phyloP scores from a whole-genome alignment of 2,888 invertebrate species.

The Drosophila fulvimacula region DNA sequence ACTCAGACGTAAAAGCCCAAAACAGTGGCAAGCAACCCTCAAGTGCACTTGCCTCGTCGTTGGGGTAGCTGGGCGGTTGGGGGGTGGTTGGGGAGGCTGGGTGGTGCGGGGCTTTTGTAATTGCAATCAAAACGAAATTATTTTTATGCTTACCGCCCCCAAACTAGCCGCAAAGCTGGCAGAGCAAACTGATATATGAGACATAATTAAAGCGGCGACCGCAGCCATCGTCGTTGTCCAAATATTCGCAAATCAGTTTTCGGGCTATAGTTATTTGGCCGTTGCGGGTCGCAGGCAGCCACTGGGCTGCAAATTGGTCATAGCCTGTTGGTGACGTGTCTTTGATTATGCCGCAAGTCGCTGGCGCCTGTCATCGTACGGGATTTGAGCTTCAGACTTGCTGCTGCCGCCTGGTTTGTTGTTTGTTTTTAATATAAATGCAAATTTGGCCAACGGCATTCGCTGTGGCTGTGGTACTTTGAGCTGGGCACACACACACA shows the following conservation, averaged over 20 bases:
- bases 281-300: conserved; percentile 3
- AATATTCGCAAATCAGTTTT: conserved; percentile 70
- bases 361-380: conserved; percentile 68
- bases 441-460: conserved; percentile 75
- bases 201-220: conserved; percentile 83
- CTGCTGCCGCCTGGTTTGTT: conserved; percentile 54
- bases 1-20: conserved; percentile 44
- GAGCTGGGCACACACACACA: conserved; percentile 13
- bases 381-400: conserved; percentile 30
- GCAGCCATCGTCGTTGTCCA: conserved; percentile 42
- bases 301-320: conserved; percentile 68
- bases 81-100: conserved; percentile 11
- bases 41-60: conserved; percentile 61
- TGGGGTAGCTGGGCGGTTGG: conserved; percentile 10
- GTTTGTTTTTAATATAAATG: conserved; percentile 82
- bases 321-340: conserved; percentile 80
- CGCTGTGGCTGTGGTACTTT: conserved; percentile 30
- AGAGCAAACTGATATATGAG: conserved; percentile 82
- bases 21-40: conserved; percentile 56
- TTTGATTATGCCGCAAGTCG: conserved; percentile 80
- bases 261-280: conserved; percentile 62
- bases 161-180: conserved; percentile 30
- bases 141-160: conserved; percentile 65
- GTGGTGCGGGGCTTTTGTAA: conserved; percentile 64
- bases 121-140: conserved; percentile 84